A percentile compares a stretch with the other conserved stretches of the same genome.
Evolutionary conservation across 2,888 invertebrate species (phyloP).

Genomic region (Phytoseiulus persimilis): DNA sequence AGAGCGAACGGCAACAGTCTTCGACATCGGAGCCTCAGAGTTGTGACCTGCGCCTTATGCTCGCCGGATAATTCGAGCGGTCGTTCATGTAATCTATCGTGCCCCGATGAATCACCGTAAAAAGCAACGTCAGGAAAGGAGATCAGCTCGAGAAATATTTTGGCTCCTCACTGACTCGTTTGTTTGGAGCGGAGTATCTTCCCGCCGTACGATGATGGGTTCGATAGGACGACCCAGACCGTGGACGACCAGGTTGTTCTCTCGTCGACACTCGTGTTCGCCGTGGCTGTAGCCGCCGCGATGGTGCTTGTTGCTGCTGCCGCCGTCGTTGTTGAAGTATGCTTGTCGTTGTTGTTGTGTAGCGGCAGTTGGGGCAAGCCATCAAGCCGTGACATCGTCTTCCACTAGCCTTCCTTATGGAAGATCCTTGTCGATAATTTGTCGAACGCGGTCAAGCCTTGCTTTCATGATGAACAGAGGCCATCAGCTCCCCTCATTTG

Average conservation of each 20-base stretch:
- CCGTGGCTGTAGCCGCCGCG: neutral
- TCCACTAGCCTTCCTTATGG: conserved; percentile 18
- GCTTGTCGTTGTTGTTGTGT: conserved; percentile 24
- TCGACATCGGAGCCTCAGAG: neutral
- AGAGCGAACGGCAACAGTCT: neutral
- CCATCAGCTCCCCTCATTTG: neutral
- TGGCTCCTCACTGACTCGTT: too few relatives aligned
- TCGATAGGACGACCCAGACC: neutral
- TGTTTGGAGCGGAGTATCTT: too few relatives aligned
- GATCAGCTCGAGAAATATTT: too few relatives aligned
- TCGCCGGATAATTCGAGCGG: too few relatives aligned
- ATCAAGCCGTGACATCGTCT: conserved; percentile 14
- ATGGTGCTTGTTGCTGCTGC: conserved; percentile 14
- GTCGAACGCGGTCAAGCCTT: conserved; percentile 7
- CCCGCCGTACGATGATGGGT: too few relatives aligned
- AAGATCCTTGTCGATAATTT: conserved; percentile 39
- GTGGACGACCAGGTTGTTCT: neutral
- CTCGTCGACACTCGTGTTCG: neutral
- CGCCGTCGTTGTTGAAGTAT: neutral
- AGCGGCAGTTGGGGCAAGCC: neutral
- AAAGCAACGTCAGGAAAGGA: too few relatives aligned
- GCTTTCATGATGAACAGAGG: neutral
- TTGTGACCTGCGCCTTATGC: neutral
- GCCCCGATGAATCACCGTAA: too few relatives aligned
- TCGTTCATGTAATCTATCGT: too few relatives aligned